Evolutionary conservation across 2,888 invertebrate species (phyloP), one percentile per base, ranked within the genome.

Genomic region (Trissolcus brochymenae): DNA sequence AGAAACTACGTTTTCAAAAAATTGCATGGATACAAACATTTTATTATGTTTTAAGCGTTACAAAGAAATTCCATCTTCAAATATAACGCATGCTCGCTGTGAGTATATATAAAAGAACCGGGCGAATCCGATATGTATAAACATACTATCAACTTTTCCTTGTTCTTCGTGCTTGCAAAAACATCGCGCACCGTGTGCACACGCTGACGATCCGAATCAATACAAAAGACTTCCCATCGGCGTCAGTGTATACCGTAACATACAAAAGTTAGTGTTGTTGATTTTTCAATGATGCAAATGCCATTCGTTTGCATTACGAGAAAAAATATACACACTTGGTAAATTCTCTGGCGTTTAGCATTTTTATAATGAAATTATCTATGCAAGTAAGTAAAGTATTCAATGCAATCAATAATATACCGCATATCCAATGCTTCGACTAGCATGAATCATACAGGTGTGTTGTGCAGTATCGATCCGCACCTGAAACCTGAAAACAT

Each of bases 11-110:
- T 62, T 62, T 54, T 61, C 35, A 11, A 7, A 35, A 35, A 74
- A 67, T 74, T 74, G 61, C 55, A 43, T 55, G 59, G 29, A 56
- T 56, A 61, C 56, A 17, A 61, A 41, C 1, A 51, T 11, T 51
- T 51, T 7, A 17, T 17, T 11, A 6, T 19, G 19, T 50, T 49
- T 64, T 64, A 62, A 35, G 54, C 54, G 53, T 21, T 35, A 76
- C 67, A 62, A 71, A 76, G 67, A 72, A 72, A 76, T 76, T 51
- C 56, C 67, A 67, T 70, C 67, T 72, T 76, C 71, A 29, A 54
- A 55, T 67, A 77, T 67, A 77, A 76, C 71, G 62, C 61, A 65
- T 66, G 72, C 62, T 72, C 57, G 67, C 62, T 14, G 19, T 14
- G 55, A 49, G 50, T 55, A 64, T 71, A 71, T 70, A 70, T 70